phyloP scores from a whole-genome alignment of 1,140 invertebrate species.

The Anoplolepis gracilipes region DNA sequence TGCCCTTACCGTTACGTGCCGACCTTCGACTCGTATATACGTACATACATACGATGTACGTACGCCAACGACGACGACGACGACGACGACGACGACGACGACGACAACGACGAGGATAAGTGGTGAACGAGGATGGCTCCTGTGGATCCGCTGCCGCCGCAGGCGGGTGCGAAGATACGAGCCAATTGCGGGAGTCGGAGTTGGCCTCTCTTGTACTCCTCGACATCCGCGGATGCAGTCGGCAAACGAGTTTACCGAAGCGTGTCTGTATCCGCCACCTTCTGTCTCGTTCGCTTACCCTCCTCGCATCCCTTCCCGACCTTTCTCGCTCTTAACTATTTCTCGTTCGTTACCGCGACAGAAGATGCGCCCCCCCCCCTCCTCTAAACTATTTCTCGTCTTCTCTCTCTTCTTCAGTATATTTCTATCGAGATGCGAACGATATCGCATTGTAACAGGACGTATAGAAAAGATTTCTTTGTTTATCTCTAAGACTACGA shows the following conservation, averaged over 20 bases:
- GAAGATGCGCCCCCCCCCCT: neutral
- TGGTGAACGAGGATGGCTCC: neutral
- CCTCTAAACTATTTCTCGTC: neutral
- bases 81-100: constrained; percentile 31
- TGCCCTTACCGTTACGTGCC: constrained; percentile 27
- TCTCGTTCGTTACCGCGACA: constrained; percentile 32
- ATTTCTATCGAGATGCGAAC: neutral
- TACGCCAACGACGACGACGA: constrained; percentile 33
- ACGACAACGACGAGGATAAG: constrained; percentile 37
- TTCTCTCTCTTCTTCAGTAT: neutral
- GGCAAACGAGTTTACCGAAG: constrained; percentile 58
- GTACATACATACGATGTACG: neutral
- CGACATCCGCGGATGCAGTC: constrained; percentile 13
- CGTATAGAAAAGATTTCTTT: neutral
- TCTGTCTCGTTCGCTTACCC: constrained; percentile 38
- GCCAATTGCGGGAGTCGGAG: constrained; percentile 45
- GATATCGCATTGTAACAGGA: neutral
- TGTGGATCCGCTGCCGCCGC: neutral
- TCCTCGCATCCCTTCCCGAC: neutral
- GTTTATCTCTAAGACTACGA: neutral
- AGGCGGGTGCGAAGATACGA: constrained; percentile 23
- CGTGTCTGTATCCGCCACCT: constrained; percentile 22
- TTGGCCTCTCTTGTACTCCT: constrained; percentile 37
- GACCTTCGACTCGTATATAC: constrained; percentile 24
- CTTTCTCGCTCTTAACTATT: constrained; percentile 15